Percentiles rank a stretch among this genome's conserved stretches.
These are phyloP conservation scores for Nomada ruficornis DNA, from an alignment of 2,888 invertebrate genomes.

Conservation along the genomic window DNA sequence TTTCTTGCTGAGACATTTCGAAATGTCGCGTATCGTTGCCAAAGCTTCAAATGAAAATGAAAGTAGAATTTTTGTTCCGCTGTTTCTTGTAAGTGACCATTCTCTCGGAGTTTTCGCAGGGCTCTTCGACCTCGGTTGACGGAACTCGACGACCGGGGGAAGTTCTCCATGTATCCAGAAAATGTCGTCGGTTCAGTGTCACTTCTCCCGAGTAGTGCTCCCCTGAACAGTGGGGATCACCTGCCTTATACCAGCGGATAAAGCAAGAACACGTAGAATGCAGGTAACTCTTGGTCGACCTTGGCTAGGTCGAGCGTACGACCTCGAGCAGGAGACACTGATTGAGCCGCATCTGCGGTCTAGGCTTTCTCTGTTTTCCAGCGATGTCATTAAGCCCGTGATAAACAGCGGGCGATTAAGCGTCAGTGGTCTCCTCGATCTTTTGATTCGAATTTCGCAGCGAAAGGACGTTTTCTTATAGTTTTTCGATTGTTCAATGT, in stretches of 20 bases:
- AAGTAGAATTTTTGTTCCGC: too few relatives aligned
- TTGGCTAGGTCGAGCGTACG: constrained; percentile 83
- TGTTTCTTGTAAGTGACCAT: background rate
- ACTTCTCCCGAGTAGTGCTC: constrained; percentile 70
- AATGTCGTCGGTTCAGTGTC: constrained; percentile 80
- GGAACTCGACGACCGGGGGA: constrained; percentile 53
- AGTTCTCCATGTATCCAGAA: constrained; percentile 74
- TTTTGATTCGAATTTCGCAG: background rate
- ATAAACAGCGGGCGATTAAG: constrained; percentile 49
- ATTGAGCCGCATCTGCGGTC: constrained; percentile 78
- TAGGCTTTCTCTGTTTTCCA: constrained; percentile 64
- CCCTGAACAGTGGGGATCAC: constrained; percentile 74
- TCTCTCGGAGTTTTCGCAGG: constrained; percentile 67
- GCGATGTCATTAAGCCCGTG: constrained; percentile 60
- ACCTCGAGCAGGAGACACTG: constrained; percentile 77
- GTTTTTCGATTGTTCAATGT: background rate
- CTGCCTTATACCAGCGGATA: constrained; percentile 73
- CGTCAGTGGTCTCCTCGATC: constrained; percentile 10
- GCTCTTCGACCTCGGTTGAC: constrained; percentile 44
- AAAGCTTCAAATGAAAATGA: background rate
- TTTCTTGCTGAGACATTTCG: too few relatives aligned
- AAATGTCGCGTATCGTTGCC: background rate
- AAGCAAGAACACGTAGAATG: constrained; percentile 83
- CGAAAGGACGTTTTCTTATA: background rate
- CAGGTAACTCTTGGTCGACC: constrained; percentile 78